These are phyloP conservation scores for Pseudococcus jackbeardsleyi DNA, from an alignment of 2,888 invertebrate species.

Conservation along the genomic window DNA sequence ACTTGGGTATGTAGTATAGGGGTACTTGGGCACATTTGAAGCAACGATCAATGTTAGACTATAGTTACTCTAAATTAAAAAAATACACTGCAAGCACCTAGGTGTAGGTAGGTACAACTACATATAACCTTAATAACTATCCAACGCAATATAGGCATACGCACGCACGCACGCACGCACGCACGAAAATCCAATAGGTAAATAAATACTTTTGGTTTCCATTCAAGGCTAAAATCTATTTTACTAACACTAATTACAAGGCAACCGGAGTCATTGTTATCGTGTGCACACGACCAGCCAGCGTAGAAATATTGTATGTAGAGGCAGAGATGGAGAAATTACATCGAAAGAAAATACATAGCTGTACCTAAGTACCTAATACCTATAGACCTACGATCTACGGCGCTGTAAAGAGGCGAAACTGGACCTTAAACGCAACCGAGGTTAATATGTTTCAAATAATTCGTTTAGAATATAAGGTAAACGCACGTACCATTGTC, in stretches of 20 bases:
- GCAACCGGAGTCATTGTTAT: constrained; percentile 48
- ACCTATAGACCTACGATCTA: neutral
- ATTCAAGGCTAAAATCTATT: constrained; percentile 55
- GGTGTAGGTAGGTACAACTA: too few relatives aligned
- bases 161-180: too few relatives aligned
- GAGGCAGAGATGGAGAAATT: constrained; percentile 30
- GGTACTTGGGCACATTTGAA: neutral
- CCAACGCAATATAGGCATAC: neutral
- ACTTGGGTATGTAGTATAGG: too few relatives aligned
- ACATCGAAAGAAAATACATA: constrained; percentile 49
- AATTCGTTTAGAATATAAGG: constrained; percentile 53
- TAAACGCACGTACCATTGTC: constrained; percentile 55
- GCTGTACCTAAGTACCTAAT: too few relatives aligned
- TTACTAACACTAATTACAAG: constrained; percentile 54
- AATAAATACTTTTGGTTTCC: constrained; percentile 55
- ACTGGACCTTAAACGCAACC: constrained; percentile 48
- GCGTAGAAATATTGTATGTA: neutral
- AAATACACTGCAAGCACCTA: neutral
- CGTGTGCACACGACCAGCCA: neutral
- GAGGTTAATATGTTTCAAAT: constrained; percentile 54
- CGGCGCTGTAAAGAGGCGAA: constrained; percentile 16
- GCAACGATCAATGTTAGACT: neutral
- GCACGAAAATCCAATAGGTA: constrained; percentile 49
- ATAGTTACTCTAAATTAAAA: neutral
- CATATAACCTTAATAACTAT: constrained; percentile 34